A percentile compares a stretch with the other conserved stretches of the same genome.
These are phyloP conservation scores for Hypotaenidia okinawae DNA, from an alignment of 2,797 vertebrate genomes.

Conservation along the genomic window DNA sequence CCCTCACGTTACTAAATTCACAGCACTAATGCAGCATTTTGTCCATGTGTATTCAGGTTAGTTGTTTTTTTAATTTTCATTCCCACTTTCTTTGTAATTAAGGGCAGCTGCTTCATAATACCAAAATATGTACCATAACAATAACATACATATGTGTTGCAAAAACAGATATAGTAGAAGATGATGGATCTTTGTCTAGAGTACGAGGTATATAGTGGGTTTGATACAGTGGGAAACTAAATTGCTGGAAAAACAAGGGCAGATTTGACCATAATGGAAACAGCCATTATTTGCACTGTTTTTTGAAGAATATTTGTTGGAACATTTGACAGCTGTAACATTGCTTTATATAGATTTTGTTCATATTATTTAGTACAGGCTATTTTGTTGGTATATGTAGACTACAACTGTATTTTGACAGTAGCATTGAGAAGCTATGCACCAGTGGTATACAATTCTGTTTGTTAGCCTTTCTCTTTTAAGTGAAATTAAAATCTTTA, in stretches of 20 bases:
- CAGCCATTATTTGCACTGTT: neutral
- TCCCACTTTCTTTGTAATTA: neutral
- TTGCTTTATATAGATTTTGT: neutral
- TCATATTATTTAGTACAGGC: neutral
- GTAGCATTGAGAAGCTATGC: neutral
- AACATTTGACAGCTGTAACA: neutral
- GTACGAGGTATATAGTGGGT: neutral
- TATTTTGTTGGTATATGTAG: neutral
- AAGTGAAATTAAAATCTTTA: neutral
- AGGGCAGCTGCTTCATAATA: neutral
- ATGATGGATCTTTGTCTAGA: neutral
- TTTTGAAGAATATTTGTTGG: neutral
- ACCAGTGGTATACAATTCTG: neutral
- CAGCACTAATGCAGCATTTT: neutral
- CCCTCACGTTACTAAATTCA: neutral
- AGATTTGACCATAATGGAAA: neutral
- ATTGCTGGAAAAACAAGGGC: neutral
- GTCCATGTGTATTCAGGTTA: neutral
- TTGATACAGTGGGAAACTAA: neutral
- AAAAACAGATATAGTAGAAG: neutral
- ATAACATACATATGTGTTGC: fast-evolving
- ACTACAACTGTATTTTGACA: neutral
- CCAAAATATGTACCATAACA: neutral
- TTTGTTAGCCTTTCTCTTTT: neutral
- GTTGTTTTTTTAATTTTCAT: neutral